phyloP scores from a whole-genome alignment of 2,888 invertebrate species.

The Oxycera nigricornis region DNA sequence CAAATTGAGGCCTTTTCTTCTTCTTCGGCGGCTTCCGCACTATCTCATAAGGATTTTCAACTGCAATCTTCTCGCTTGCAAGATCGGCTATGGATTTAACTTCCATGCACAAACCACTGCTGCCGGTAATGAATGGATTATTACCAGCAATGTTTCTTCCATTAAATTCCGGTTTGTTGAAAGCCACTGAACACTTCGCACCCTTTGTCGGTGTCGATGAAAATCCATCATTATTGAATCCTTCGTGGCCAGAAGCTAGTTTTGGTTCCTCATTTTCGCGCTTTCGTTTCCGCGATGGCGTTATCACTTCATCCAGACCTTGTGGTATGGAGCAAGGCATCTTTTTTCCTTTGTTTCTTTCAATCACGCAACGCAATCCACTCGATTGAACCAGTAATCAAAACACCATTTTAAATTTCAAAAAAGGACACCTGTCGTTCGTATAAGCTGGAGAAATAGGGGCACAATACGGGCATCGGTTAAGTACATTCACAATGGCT shows the following conservation, averaged over 20 bases:
- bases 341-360: no score
- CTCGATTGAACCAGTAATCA: conserved; percentile 6
- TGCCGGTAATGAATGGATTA: conserved; percentile 47
- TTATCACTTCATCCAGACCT: conserved; percentile 48
- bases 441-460: not conserved
- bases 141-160: conserved; percentile 44
- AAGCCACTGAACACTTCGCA: conserved; percentile 46
- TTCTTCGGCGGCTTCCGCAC: conserved; percentile 60
- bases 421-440: conserved; percentile 24
- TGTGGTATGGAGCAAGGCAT: conserved; percentile 47
- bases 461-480: not conserved
- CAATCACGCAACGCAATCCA: not conserved
- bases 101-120: conserved; percentile 55
- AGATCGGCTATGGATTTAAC: conserved; percentile 58
- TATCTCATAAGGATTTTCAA: conserved; percentile 59
- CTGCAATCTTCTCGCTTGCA: conserved; percentile 24
- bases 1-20: conserved; percentile 55
- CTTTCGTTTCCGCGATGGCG: conserved; percentile 58
- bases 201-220: conserved; percentile 59
- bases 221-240: conserved; percentile 56
- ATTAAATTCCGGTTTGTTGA: not conserved
- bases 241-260: not conserved
- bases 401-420: conserved; percentile 31
- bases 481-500: not conserved
- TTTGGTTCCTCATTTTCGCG: conserved; percentile 50